Evolutionary conservation across 2,888 invertebrate genomes (phyloP), one percentile per base, ranked within the genome.

Genomic region (Gerris lacustris): DNA sequence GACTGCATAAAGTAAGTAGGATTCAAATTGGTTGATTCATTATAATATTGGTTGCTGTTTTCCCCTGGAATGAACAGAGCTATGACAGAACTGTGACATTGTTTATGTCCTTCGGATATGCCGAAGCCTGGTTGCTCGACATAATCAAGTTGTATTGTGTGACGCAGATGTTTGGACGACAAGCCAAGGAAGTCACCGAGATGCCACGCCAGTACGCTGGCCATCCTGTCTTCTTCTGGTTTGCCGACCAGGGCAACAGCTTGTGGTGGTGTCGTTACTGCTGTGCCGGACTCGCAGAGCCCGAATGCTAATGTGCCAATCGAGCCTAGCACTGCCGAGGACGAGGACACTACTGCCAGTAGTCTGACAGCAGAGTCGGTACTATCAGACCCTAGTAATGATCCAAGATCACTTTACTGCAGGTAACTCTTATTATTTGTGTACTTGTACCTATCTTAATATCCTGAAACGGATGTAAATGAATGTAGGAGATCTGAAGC

Each of bases 191-290:
- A 93, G 78, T 92, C 92, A 0, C 94, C 94, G 0, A 83, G 94
- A 43, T 93, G 93, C 79, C 93, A 94, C 78, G 93, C 93, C 0
- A 92, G 92, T 0, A 94, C 94, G 0, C 80, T 92, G 72, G 93
- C 93, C 0, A 90, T 93, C 71, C 86, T 93, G 68, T 80, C 79
- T 18, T 78, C 77, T 70, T 2, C 55, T 75, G 45, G 73, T 71
- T 71, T 70, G 71, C 18, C 72, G 75, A 6, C 44, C 67, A 31
- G 45, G 67, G n/a, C 68, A 17, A 69, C 69, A 9, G 45, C 69
- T 18, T 67, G 67, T n/a, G 62, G 47, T 18, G 67, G 63, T 7
- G 47, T 63, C 44, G 31, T 69, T 69, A 17, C 68, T 43, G 45
- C 63, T 55, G 11, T 63, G 63, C 11, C 66, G 45, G 17, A 45